These are phyloP conservation scores for Cistogaster globosa DNA, from an alignment of 2,888 invertebrate species.

Conservation along the genomic window DNA sequence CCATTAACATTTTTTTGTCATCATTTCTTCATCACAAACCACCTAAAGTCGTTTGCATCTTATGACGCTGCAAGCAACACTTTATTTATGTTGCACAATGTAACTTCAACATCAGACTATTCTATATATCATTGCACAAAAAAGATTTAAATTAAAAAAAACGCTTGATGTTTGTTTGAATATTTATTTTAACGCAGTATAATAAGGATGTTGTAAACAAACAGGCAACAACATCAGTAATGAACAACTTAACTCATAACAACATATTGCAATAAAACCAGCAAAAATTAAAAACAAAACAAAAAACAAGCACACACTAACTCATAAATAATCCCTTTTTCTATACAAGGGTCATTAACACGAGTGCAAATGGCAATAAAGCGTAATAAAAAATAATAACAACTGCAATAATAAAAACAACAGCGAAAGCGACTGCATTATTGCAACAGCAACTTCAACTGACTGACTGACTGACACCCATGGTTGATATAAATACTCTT, in stretches of 20 bases:
- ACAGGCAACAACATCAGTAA: constrained; percentile 31
- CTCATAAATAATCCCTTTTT: constrained; percentile 59
- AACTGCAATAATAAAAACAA: constrained; percentile 30
- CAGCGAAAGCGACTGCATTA: constrained; percentile 23
- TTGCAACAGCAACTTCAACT: constrained; percentile 33
- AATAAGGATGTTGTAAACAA: constrained; percentile 54
- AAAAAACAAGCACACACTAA: neutral
- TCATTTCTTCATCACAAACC: neutral
- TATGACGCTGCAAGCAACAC: constrained; percentile 32
- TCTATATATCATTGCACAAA: neutral
- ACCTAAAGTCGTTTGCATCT: constrained; percentile 7
- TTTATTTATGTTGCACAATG: constrained; percentile 13
- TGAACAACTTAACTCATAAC: constrained; percentile 41
- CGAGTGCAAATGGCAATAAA: constrained; percentile 66
- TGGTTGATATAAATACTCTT: constrained; percentile 25
- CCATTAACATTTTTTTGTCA: neutral
- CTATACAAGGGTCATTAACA: constrained; percentile 68
- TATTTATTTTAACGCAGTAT: constrained; percentile 31
- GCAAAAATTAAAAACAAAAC: constrained; percentile 2
- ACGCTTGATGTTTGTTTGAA: neutral
- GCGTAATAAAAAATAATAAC: constrained; percentile 53
- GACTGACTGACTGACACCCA: constrained; percentile 37
- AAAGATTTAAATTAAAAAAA: neutral
- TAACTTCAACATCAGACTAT: neutral
- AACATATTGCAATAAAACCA: constrained; percentile 53